Percentiles rank a stretch among this genome's conserved stretches.
phyloP scores from a whole-genome alignment of 2,113 vertebrate species.

The Halichoeres trimaculatus region DNA sequence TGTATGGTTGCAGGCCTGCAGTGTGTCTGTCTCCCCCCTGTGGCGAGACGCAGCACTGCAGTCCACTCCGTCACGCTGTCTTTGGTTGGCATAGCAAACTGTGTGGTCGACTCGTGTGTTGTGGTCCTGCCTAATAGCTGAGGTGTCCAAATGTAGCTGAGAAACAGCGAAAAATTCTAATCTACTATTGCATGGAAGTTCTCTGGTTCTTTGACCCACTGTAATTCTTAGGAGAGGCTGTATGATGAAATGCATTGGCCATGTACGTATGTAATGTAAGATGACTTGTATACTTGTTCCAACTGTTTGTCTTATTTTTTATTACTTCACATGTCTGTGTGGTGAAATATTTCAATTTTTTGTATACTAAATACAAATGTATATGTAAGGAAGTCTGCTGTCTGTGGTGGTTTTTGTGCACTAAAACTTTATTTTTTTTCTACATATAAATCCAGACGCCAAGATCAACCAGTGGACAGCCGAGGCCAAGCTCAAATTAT shows the following conservation, averaged over 20 bases:
- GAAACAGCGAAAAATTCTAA: conserved; percentile 64
- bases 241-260: conserved; percentile 76
- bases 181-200: conserved; percentile 81
- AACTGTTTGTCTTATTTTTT: conserved; percentile 82
- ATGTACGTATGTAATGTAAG: conserved; percentile 83
- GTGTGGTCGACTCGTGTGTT: conserved; percentile 75
- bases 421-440: background rate
- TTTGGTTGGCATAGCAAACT: conserved; percentile 77
- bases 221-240: conserved; percentile 77
- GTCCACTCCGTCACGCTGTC: conserved; percentile 55
- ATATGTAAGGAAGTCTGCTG: conserved; percentile 68
- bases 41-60: conserved; percentile 59
- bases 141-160: conserved; percentile 75
- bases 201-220: conserved; percentile 74
- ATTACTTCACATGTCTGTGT: conserved; percentile 81
- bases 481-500: too few species aligned
- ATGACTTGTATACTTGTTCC: conserved; percentile 80
- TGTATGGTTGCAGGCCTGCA: conserved; percentile 60
- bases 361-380: conserved; percentile 85
- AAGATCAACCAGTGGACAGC: too few species aligned
- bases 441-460: too few species aligned
- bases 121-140: conserved; percentile 76
- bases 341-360: conserved; percentile 82
- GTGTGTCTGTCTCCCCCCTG: conserved; percentile 53
- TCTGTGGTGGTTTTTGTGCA: conserved; percentile 42